A percentile compares a stretch with the other conserved stretches of the same genome.
These are phyloP conservation scores for Drosophila neotestacea DNA, from an alignment of 2,888 invertebrate species.

Conservation along the genomic window DNA sequence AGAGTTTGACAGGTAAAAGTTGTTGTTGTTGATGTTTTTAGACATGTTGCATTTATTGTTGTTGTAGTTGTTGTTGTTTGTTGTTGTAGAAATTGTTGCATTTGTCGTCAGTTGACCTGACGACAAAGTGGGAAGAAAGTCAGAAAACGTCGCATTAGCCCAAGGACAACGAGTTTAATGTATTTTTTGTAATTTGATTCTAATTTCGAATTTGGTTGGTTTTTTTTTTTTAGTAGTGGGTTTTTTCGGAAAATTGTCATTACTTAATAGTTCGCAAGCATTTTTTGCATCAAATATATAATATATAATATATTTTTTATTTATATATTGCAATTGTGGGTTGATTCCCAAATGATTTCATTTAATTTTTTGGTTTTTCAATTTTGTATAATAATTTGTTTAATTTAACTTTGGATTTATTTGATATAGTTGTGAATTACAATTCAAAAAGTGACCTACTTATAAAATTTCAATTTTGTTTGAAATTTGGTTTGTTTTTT, in stretches of 20 bases:
- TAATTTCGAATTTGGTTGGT: slow-evolving; percentile 31
- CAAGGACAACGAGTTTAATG: slow-evolving; percentile 82
- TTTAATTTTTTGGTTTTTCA: slow-evolving; percentile 26
- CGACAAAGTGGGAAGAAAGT: slow-evolving; percentile 85
- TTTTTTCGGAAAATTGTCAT: slow-evolving; percentile 43
- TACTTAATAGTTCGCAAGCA: slow-evolving; percentile 59
- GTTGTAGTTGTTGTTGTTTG: slow-evolving; percentile 62
- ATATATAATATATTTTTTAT: slow-evolving; percentile 18
- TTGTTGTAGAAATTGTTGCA: slow-evolving; percentile 81
- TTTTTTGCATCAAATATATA: slow-evolving; percentile 78
- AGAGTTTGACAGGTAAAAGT: slow-evolving; percentile 66
- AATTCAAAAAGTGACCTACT: slow-evolving; percentile 29
- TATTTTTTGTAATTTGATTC: slow-evolving; percentile 37
- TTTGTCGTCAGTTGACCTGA: slow-evolving; percentile 86
- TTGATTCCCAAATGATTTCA: slow-evolving; percentile 30
- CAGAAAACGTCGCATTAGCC: slow-evolving; percentile 86
- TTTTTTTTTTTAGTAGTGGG: neutral
- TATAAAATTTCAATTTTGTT: slow-evolving; percentile 22
- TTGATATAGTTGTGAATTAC: slow-evolving; percentile 35
- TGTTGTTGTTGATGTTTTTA: slow-evolving; percentile 67
- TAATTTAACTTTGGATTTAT: slow-evolving; percentile 80
- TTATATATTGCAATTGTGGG: slow-evolving; percentile 27
- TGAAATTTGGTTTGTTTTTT: slow-evolving; percentile 3
- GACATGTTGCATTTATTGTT: slow-evolving; percentile 67
- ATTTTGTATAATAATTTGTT: slow-evolving; percentile 19